Evolutionary conservation across 2,888 invertebrate species (phyloP).

Genomic region (Sclerodermus sp.): DNA sequence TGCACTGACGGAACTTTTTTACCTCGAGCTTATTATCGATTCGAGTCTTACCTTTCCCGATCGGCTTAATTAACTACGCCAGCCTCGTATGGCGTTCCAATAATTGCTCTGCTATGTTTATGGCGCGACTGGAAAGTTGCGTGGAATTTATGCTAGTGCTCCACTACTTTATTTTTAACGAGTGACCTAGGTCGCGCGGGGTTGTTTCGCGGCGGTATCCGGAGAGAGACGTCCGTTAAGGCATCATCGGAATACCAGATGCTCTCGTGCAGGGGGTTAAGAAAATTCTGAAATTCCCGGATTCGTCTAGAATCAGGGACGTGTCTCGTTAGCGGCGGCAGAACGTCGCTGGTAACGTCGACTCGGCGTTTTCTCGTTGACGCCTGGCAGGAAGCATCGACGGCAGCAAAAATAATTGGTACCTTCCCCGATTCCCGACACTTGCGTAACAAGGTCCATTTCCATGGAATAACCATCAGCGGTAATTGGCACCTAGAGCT

Average conservation of each 20-base stretch:
- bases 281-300: conserved; percentile 5
- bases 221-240: no score
- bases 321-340: conserved; percentile 32
- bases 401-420: conserved; percentile 52
- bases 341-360: conserved; percentile 25
- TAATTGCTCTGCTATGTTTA: no score
- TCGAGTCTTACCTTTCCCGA: conserved; percentile 13
- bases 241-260: no score
- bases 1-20: conserved; percentile 19
- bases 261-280: neutral
- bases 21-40: conserved; percentile 1
- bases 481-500: conserved; percentile 55
- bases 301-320: conserved; percentile 12
- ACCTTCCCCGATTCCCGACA: conserved; percentile 47
- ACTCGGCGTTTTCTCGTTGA: conserved; percentile 35
- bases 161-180: no score
- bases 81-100: neutral
- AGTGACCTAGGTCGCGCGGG: no score
- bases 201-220: no score
- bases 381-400: conserved; percentile 37
- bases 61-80: conserved; percentile 17
- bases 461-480: conserved; percentile 57
- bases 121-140: no score
- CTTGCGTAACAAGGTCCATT: conserved; percentile 55
- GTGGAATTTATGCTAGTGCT: no score